Base-by-base conservation (phyloP, 2,888 invertebrate species). In the Lymantria dispar region DNA sequence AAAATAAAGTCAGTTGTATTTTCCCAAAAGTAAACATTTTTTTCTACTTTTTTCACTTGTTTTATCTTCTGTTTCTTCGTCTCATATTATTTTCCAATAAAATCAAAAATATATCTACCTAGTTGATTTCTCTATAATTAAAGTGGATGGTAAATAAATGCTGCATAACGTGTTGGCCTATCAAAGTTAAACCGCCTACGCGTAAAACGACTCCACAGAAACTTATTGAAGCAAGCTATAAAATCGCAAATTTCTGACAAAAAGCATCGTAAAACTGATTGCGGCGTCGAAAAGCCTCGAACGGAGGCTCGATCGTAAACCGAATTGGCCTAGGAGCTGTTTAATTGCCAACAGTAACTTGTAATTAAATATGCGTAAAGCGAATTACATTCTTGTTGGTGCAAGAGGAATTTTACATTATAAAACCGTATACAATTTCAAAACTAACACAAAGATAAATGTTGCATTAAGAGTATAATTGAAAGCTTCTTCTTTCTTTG, bases 241-340 rank as follows among this genome's bases (percentile, higher is more conserved):
- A 82, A 80, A 79, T 77, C 56, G 70, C 62, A 68, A 79, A 78
- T 78, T 78, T 79, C 77, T 76, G 71, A 70, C 78, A 81, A 77
- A 83, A 82, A 76, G 74, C 79, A 47, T 83, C 83, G 80, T 85
- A 83, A 85, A 87, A 80, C 70, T 78, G 78, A 80, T 80, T 80
- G 85, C 71, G 80, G 80, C 80, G 78, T 77, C 72, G 77, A 78
- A 78, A 81, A 79, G 76, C 79, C 73, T 75, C 64, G 62, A 74
- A 70, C 68, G 68, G 68, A 74, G 72, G 74, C 76, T 72, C 66
- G 68, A 70, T 84, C 87, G 85, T 88, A 86, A 87, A 87, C 75
- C 73, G 70, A 79, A 83, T 85, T 80, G 79, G 78, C 77, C 77
- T 76, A 79, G 80, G 74, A 80, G 80, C 76, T 78, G 83, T 81